Evolutionary conservation across 2,797 vertebrate species (phyloP).

Genomic region (Lithobates sylvaticus): DNA sequence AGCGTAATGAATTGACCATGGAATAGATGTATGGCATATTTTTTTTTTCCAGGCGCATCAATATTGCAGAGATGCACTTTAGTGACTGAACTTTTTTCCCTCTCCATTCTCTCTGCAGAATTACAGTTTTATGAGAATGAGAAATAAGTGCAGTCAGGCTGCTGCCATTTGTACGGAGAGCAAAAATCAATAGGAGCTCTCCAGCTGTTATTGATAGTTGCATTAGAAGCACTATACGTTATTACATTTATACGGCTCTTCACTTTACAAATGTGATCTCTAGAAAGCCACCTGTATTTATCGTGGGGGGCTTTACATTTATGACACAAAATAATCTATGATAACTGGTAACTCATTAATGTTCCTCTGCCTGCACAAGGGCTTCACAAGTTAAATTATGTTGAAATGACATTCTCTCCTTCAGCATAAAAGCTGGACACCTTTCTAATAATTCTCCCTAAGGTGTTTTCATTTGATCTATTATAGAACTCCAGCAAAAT

Average conservation of each 20-base stretch:
- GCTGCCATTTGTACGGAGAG: conserved; percentile 63
- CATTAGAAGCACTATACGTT: conserved; percentile 65
- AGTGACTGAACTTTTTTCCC: conserved; percentile 49
- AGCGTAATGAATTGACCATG: conserved; percentile 63
- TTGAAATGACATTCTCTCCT: conserved; percentile 47
- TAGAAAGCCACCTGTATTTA: conserved; percentile 61
- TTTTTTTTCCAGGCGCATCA: conserved; percentile 63
- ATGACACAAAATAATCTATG: conserved; percentile 60
- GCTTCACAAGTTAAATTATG: conserved; percentile 58
- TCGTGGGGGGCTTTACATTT: conserved; percentile 34
- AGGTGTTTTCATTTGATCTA: conserved; percentile 11
- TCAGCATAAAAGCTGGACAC: conserved; percentile 8
- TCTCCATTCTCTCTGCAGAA: conserved; percentile 60
- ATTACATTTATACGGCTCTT: conserved; percentile 63
- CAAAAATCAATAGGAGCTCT: conserved; percentile 70
- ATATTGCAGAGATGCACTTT: conserved; percentile 60
- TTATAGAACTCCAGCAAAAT: background rate
- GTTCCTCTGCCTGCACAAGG: conserved; percentile 19
- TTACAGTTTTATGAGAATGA: conserved; percentile 60
- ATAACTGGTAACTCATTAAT: conserved; percentile 59
- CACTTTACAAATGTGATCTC: conserved; percentile 64
- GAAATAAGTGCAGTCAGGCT: conserved; percentile 46
- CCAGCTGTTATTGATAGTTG: conserved; percentile 67
- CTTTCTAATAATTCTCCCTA: conserved; percentile 26
- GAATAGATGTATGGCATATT: conserved; percentile 41